phyloP scores from a whole-genome alignment of 2,888 invertebrate species.

The Caradrina kadenii region DNA sequence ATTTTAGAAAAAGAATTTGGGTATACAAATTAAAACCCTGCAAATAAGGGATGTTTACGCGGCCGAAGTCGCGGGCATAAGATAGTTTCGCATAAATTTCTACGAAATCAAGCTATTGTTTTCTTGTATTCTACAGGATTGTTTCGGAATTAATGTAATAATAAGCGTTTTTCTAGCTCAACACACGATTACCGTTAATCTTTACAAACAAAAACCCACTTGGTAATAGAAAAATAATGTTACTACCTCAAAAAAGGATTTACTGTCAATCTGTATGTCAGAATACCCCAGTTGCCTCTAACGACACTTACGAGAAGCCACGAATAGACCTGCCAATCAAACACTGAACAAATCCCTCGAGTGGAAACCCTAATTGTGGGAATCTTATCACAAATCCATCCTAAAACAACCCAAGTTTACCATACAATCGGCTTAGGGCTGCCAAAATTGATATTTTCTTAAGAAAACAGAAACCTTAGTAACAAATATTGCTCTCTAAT shows the following conservation, averaged over 20 bases:
- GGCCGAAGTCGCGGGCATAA: too few relatives aligned
- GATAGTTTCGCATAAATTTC: too few relatives aligned
- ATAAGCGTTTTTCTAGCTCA: too few relatives aligned
- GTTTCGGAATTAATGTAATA: too few relatives aligned
- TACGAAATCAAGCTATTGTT: too few relatives aligned
- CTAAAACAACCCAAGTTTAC: conserved; percentile 31
- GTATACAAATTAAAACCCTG: too few relatives aligned
- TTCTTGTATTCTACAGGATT: too few relatives aligned
- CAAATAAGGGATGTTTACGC: too few relatives aligned
- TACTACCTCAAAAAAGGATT: background rate
- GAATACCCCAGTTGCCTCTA: conserved; percentile 2
- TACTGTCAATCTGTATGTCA: background rate
- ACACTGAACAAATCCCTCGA: conserved; percentile 12
- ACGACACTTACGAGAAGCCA: background rate
- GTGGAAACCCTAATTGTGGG: background rate
- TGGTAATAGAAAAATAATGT: background rate
- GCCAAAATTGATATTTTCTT: conserved; percentile 45
- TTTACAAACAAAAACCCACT: background rate
- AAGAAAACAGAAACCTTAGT: conserved; percentile 39
- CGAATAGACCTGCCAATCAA: conserved; percentile 27
- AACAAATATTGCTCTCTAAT: conserved; percentile 62
- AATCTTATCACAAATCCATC: conserved; percentile 8
- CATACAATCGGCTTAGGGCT: conserved; percentile 26
- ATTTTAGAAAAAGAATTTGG: too few relatives aligned
- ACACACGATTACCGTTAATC: background rate